Evolutionary conservation across 2,113 vertebrate genomes (phyloP), one percentile per base, ranked within the genome.

Genomic region (Mustelus asterias): DNA sequence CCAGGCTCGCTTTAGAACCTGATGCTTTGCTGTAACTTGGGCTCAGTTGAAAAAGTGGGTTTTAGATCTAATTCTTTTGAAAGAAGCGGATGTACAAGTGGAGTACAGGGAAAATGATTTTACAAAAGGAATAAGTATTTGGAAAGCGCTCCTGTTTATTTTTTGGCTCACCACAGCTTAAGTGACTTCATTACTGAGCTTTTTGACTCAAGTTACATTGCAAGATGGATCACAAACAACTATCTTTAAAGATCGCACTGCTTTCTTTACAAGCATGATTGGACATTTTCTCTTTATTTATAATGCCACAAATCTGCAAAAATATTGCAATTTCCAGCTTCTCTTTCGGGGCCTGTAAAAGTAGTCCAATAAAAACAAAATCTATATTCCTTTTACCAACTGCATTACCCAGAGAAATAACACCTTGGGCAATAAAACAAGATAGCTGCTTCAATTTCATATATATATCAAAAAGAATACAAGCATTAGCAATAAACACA

Each of bases 261-360:
- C 29, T 83, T 90, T 14, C 54, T 58, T 60, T 63, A 90, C 48
- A 90, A 63, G 58, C 33, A 16, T 63, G 80, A 83, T 44, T 58
- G 54, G 54, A 29, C 54, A 90, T 90, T 90, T 90, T 90, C 63
- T 33, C 54, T 90, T 90, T 90, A 90, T 63, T 90, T 90, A 90
- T 58, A 63, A n/a, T 90, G 88, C 58, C 29, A 63, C 88, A 90
- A 60, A 90, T 90, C 88, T 90, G n/a, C 88, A 58, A 60, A 90
- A 90, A 90, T 60, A 60, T 90, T 90, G 88, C 58, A n/a, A 60
- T 83, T 83, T 83, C 80, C 80, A 83, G 80, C n/a, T 83, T 41
- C 54, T 18, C 48, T 90, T 90, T 63, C 1, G 29, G 58, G 29
- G 10, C 20, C 88, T 90, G 88, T 90, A 63, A 90, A 90, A 63